phyloP scores from a whole-genome alignment of 2,113 vertebrate species.

The Motacilla alba region DNA sequence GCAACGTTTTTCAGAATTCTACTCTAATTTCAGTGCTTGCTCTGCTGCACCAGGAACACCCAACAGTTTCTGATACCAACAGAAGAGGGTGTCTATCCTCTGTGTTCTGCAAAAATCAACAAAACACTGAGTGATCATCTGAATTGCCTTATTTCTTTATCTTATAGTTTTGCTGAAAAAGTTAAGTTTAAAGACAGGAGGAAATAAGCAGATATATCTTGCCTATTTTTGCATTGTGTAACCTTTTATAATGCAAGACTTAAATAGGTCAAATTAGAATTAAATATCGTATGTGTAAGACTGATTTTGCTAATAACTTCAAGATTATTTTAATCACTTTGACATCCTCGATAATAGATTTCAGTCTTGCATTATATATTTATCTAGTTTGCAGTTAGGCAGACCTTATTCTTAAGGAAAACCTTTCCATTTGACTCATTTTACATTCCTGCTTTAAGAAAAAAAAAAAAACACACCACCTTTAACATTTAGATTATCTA shows the following conservation, averaged over 20 bases:
- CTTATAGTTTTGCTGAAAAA: background rate
- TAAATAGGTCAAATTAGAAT: conserved; percentile 36
- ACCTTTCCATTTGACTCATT: background rate
- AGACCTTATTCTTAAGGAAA: background rate
- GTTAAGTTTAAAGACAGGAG: background rate
- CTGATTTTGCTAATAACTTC: conserved; percentile 25
- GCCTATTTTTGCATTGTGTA: background rate
- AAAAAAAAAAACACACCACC: background rate
- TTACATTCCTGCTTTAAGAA: background rate
- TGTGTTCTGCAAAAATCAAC: background rate
- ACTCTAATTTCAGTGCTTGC: background rate
- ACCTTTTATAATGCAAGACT: background rate
- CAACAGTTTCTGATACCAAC: conserved; percentile 26
- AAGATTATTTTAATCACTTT: conserved; percentile 43
- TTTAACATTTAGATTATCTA: conserved; percentile 45
- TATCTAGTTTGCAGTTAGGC: background rate
- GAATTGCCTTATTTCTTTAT: background rate
- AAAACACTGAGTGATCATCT: background rate
- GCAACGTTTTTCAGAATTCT: background rate
- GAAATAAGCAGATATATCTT: background rate
- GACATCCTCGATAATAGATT: conserved; percentile 8
- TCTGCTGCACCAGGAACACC: background rate
- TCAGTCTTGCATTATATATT: background rate
- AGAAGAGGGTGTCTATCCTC: conserved; percentile 36
- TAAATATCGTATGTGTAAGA: conserved; percentile 22